These are phyloP conservation scores for Fabriciana adippe DNA, from an alignment of 2,888 invertebrate species.

Conservation along the genomic window DNA sequence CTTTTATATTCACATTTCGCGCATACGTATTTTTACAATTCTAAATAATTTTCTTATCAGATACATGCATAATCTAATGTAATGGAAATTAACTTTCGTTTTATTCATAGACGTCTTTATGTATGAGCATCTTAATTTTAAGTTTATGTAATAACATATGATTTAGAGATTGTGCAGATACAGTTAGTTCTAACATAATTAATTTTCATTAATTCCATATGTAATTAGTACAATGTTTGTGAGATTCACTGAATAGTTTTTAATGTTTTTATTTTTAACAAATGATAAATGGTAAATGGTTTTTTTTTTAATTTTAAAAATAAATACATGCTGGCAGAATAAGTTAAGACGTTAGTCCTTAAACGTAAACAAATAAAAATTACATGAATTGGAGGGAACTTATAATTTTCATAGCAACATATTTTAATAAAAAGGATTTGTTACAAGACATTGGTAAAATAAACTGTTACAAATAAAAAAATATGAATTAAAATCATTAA, in stretches of 20 bases:
- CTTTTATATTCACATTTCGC: background rate
- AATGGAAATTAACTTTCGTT: conserved; percentile 38
- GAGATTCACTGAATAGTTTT: background rate
- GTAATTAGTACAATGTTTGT: conserved; percentile 2
- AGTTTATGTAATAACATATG: conserved; percentile 33
- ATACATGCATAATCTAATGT: conserved; percentile 31
- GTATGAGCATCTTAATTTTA: conserved; percentile 28
- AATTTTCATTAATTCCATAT: conserved; percentile 1
- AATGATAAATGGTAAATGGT: no score
- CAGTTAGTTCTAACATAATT: conserved; percentile 8
- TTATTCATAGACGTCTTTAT: conserved; percentile 30
- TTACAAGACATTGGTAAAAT: no score
- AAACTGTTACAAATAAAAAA: no score
- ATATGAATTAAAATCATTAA: background rate
- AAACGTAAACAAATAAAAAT: no score
- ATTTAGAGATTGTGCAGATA: conserved; percentile 27
- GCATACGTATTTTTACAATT: conserved; percentile 2
- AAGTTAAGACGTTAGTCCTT: no score
- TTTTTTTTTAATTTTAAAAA: no score
- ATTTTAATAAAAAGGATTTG: no score
- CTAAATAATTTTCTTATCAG: conserved; percentile 28
- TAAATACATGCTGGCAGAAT: no score
- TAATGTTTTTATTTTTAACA: no score
- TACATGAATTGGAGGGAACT: no score
- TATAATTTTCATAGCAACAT: no score